Percentiles rank a stretch among this genome's conserved stretches.
Evolutionary conservation across 2,797 vertebrate species (phyloP).

Genomic region (Eutrigla gurnardus): DNA sequence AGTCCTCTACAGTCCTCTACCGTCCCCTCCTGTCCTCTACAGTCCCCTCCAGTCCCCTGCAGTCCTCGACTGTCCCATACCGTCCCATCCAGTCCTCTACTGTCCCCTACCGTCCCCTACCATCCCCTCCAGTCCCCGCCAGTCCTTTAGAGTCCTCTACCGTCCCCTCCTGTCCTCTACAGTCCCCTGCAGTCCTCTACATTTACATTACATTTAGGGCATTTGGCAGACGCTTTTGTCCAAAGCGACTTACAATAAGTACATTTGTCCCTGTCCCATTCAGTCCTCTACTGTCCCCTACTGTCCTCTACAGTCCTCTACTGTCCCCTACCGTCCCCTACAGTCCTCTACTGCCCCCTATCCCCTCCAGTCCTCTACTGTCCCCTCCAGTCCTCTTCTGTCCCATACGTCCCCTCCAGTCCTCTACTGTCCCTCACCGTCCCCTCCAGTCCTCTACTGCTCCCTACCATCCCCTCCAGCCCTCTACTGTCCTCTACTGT

Average conservation of each 20-base stretch:
- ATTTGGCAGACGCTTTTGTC: too few relatives aligned
- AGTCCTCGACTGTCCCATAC: too few relatives aligned
- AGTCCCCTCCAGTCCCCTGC: too few relatives aligned
- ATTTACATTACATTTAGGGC: too few relatives aligned
- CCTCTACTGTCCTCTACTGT: background rate
- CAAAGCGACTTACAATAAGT: too few relatives aligned
- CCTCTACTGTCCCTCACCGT: background rate
- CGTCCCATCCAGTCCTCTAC: background rate
- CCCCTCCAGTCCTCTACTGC: background rate
- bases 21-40: too few relatives aligned
- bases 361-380: slow-evolving; percentile 49
- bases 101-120: background rate
- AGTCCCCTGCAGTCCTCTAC: background rate
- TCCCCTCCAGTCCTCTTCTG: too few relatives aligned
- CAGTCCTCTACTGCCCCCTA: too few relatives aligned
- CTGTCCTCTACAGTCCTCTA: background rate
- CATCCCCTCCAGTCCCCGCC: background rate
- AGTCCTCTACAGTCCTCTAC: too few relatives aligned
- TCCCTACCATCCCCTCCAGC: too few relatives aligned
- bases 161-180: background rate
- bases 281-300: slow-evolving; percentile 54
- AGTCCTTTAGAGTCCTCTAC: background rate
- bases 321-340: background rate
- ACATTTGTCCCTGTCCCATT: too few relatives aligned
- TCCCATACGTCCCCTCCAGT: too few relatives aligned